Base-by-base conservation (phyloP, 2,888 invertebrate genomes). In the Dione juno region DNA sequence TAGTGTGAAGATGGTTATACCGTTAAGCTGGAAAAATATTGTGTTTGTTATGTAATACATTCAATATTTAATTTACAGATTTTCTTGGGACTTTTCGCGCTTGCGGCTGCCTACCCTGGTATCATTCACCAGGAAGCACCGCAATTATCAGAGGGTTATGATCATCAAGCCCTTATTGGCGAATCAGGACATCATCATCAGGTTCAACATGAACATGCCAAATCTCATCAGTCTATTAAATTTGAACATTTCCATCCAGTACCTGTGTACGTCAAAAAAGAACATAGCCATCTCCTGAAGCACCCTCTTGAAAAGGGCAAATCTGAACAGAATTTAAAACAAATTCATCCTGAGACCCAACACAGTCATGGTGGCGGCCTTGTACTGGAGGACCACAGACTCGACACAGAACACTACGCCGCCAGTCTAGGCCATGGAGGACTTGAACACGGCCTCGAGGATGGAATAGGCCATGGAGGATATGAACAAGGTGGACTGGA, bases 211-310 rank as follows among this genome's bases (percentile, higher is more conserved):
- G 94, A 95, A 76, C 95, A 95, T 79, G 95, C 95, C 41, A 95
- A 95, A 76, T 95, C 95, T 53, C 95, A 95, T 80, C 95, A 96
- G 84, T 95, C 94, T 70, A 94, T 96, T 76, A 95, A 95, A 78
- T 94, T 95, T 76, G 95, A 95, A 82, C 95, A 95, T 81, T 95
- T 94, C 89, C 95, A 95, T 79, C 94, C 95, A 0, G 95, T 96
- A 1, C 95, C 95, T 1, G 95, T 95, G 0, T 95, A 95, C 85
- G 92, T 95, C 8, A 95, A 95, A 88, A 95, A 95, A 79, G 95
- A 95, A 79, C 94, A 95, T 85, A 94, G 94, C 78, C 95, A 95
- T 82, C 86, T 95, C 71, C 81, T 95, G 5, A 94, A 95, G 78
- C 95, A 95, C 79, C 95, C 95, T 5, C 86, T 95, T 67, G 94